phyloP scores from a whole-genome alignment of 2,113 vertebrate species.

The Cromileptes altivelis region DNA sequence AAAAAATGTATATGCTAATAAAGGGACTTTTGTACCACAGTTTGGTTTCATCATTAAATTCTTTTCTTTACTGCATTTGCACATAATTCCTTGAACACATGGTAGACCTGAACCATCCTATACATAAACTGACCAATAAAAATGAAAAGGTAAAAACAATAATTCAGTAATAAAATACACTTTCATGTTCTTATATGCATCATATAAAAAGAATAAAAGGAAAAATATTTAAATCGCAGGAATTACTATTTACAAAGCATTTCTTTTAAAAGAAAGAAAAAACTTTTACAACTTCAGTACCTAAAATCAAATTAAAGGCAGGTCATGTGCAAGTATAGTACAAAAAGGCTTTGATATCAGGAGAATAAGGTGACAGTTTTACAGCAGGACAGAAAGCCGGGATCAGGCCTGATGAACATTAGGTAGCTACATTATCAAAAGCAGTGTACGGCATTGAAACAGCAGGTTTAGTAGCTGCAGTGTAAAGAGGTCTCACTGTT shows the following conservation, averaged over 20 bases:
- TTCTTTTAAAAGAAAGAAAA: conserved; percentile 30
- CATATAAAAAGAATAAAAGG: conserved; percentile 58
- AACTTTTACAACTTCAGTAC: conserved; percentile 72
- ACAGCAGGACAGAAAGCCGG: conserved; percentile 58
- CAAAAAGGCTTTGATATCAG: conserved; percentile 35
- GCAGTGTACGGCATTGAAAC: neutral
- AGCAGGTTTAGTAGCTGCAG: conserved; percentile 66
- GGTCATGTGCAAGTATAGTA: conserved; percentile 67
- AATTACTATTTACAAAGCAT: conserved; percentile 73
- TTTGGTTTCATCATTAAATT: conserved; percentile 1
- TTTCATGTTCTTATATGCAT: conserved; percentile 45
- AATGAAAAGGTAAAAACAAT: conserved; percentile 33
- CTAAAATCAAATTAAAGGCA: conserved; percentile 51
- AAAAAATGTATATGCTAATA: conserved; percentile 70
- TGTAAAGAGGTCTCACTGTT: conserved; percentile 51
- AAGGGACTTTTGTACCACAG: conserved; percentile 73
- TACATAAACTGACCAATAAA: conserved; percentile 39
- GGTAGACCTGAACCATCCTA: conserved; percentile 5
- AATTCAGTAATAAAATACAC: conserved; percentile 73
- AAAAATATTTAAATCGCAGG: conserved; percentile 47
- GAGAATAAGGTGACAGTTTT: conserved; percentile 49
- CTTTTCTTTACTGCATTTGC: conserved; percentile 72
- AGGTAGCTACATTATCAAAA: conserved; percentile 9
- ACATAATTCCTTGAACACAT: conserved; percentile 43
- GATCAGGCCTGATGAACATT: neutral